Evolutionary conservation across 2,113 vertebrate species (phyloP).

Genomic region (Hippoglossus stenolepis): DNA sequence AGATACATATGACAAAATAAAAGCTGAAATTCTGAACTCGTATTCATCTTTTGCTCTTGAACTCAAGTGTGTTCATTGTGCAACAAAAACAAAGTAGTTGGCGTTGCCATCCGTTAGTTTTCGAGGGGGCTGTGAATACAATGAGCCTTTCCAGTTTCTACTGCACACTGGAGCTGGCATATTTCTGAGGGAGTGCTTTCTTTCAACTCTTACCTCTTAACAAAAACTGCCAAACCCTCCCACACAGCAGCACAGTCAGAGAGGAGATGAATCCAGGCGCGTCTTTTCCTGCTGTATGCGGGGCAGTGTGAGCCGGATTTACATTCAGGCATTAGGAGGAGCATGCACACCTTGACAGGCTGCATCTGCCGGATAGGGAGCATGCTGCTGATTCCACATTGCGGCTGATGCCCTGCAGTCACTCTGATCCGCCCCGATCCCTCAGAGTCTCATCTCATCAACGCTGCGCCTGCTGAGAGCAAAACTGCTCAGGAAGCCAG

Average conservation of each 20-base stretch:
- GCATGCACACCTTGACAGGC: constrained; percentile 48
- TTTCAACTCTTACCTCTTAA: constrained; percentile 8
- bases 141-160: background rate
- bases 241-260: constrained; percentile 16
- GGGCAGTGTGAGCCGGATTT: constrained; percentile 35
- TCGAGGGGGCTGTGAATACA: background rate
- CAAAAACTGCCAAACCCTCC: constrained; percentile 32
- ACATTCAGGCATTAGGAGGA: constrained; percentile 47
- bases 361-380: constrained; percentile 19
- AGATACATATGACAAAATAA: background rate
- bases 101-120: background rate
- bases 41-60: background rate
- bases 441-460: constrained; percentile 43
- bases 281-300: background rate
- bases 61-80: background rate
- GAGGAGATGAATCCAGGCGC: constrained; percentile 21
- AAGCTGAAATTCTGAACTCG: background rate
- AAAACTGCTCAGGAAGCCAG: background rate
- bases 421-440: constrained; percentile 30
- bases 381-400: constrained; percentile 23
- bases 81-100: background rate
- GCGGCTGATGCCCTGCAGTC: constrained; percentile 4
- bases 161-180: constrained; percentile 5
- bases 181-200: constrained; percentile 10
- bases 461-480: background rate